Conservation (phyloP, 92 coral and sea anemone species). For the Palythoa grandiflora region DNA sequence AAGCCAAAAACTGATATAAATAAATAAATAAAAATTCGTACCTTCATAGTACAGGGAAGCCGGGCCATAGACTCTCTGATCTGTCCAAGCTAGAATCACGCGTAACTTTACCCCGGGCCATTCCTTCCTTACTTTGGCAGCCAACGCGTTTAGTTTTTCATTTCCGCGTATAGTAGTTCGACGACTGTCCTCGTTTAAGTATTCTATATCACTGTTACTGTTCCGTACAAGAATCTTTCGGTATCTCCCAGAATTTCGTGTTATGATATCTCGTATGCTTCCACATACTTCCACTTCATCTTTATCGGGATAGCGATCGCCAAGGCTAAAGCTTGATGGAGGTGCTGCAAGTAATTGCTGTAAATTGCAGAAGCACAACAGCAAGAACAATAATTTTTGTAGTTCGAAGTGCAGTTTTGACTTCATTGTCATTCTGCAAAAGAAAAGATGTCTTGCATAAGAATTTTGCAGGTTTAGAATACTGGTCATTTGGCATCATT, state of each 20-base stretch:
- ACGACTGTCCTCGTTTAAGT: slow-evolving; percentile 82
- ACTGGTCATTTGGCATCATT: too few relatives aligned
- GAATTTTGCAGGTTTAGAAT: not conserved
- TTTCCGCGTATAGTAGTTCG: slow-evolving; percentile 93
- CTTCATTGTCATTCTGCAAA: not conserved
- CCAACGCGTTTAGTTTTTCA: slow-evolving; percentile 89
- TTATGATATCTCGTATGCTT: slow-evolving; percentile 85
- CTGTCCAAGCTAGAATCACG: slow-evolving; percentile 92
- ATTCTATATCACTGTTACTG: slow-evolving; percentile 71
- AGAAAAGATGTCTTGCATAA: not conserved
- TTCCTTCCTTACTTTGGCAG: slow-evolving; percentile 68
- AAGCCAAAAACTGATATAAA: not conserved
- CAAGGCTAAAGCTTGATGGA: not conserved
- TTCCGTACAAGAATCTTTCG: slow-evolving; percentile 89
- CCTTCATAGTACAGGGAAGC: slow-evolving; percentile 95
- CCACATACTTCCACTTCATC: slow-evolving; percentile 85
- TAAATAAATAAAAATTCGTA: slow-evolving; percentile 16
- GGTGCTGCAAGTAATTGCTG: slow-evolving; percentile 17
- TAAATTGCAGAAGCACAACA: not conserved
- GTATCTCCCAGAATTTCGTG: slow-evolving; percentile 87
- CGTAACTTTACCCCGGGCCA: slow-evolving; percentile 72
- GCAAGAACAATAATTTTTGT: not conserved
- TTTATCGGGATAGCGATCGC: slow-evolving; percentile 61
- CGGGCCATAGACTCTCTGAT: slow-evolving; percentile 57
- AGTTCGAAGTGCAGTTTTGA: slow-evolving; percentile 5